Base-by-base conservation (phyloP, 2,888 invertebrate species). In the Drosophila lutescens region DNA sequence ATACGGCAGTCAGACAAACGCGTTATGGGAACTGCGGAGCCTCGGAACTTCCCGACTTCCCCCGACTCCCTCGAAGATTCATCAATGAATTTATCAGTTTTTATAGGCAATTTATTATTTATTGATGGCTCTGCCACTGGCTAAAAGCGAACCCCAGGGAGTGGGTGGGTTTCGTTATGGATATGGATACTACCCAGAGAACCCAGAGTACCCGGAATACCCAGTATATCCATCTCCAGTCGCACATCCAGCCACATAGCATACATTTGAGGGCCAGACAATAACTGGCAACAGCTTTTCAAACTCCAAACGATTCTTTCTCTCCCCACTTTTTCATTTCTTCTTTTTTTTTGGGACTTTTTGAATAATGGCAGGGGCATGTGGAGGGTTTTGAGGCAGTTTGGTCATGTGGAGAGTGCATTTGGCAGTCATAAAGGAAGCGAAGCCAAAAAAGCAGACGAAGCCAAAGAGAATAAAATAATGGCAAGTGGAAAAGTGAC, bases 61-160 rank as follows among this genome's bases (percentile, higher is more conserved):
- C 26, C 5, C 26, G 12, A 32, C 49, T 50, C 55, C n/a, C 36
- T 41, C 41, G 44, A 56, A 72, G 74, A 83, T 86, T 80, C 83
- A 84, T 83, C 85, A 84, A 84, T 81, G 79, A 86, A 86, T 85
- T 86, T 84, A 86, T 81, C 85, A 85, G 85, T 80, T 85, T 85
- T 86, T 85, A 87, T 87, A 79, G 81, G 81, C 85, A 79, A 85
- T 81, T 87, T 85, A 85, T 84, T 81, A 85, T 86, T 85, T 85
- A 85, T 86, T 86, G 86, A 83, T 86, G 79, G 74, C 59, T 49
- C 17, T 61, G 61, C 47, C 59, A 47, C 47, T 44, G 69, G 54
- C 56, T 54, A 68, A 46, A 56, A 47, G 46, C 1, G 36, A 36
- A 10, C 20, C n/a, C 12, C 15, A n/a, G 34, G 34, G 32, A 34